A percentile compares a stretch with the other conserved stretches of the same genome.
phyloP scores from a whole-genome alignment of 2,888 invertebrate species.

The Spicauda simplicius region DNA sequence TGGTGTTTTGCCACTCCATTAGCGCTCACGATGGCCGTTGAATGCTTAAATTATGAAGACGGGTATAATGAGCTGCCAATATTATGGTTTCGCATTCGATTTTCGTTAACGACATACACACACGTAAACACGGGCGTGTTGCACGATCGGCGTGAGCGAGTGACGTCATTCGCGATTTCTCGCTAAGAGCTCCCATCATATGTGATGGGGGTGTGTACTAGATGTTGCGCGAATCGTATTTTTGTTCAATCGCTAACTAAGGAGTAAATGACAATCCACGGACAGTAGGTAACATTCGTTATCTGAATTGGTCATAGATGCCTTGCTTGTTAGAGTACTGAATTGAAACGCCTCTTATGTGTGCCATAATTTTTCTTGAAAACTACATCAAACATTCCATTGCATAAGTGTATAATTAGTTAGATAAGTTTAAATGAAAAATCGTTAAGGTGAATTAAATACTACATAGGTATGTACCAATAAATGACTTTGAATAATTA shows the following conservation, averaged over 20 bases:
- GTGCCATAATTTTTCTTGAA: neutral
- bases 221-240: neutral
- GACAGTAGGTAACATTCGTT: too few relatives aligned
- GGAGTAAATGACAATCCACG: neutral
- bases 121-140: constrained; percentile 22
- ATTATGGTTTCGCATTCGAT: neutral
- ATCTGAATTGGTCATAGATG: too few relatives aligned
- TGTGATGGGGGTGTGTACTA: constrained; percentile 20
- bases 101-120: neutral
- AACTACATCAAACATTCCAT: neutral
- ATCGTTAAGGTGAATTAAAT: too few relatives aligned
- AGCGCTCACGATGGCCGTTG: constrained; percentile 36
- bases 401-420: too few relatives aligned
- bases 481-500: too few relatives aligned
- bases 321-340: too few relatives aligned
- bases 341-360: neutral
- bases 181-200: neutral
- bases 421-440: too few relatives aligned
- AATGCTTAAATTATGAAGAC: constrained; percentile 35
- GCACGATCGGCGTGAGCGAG: constrained; percentile 5
- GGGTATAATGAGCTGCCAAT: constrained; percentile 31
- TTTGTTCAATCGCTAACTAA: neutral
- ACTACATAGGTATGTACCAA: too few relatives aligned
- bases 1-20: constrained; percentile 34
- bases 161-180: constrained; percentile 29